Evolutionary conservation across 2,113 vertebrate species (phyloP).

Genomic region (Illadopsis cleaveri): DNA sequence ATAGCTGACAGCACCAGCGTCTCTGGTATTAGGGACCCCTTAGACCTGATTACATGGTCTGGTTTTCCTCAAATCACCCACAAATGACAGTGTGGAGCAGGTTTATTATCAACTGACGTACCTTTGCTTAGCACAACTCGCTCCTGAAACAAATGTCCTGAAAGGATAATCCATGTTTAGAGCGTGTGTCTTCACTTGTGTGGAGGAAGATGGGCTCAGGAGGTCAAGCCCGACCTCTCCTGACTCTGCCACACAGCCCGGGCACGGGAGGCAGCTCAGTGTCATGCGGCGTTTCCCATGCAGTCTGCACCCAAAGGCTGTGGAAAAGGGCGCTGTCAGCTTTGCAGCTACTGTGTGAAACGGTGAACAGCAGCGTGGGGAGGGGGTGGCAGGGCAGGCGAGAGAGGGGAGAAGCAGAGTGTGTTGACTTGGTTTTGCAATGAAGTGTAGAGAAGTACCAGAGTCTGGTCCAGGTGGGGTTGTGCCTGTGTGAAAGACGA

Average conservation of each 20-base stretch:
- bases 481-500: neutral
- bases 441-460: neutral
- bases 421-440: neutral
- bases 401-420: neutral
- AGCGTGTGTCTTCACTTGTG: neutral
- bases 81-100: conserved; percentile 70
- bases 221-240: conserved; percentile 43
- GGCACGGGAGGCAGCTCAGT: fast-evolving
- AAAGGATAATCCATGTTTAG: conserved; percentile 52
- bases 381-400: neutral
- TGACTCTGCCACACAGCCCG: neutral
- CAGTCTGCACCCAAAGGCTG: neutral
- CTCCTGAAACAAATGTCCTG: conserved; percentile 66
- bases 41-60: conserved; percentile 76
- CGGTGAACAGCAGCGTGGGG: neutral
- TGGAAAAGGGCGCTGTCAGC: neutral
- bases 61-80: conserved; percentile 74
- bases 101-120: conserved; percentile 72
- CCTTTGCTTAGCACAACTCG: conserved; percentile 62
- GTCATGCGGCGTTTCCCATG: fast-evolving
- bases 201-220: conserved; percentile 45
- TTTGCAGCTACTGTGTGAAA: neutral
- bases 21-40: conserved; percentile 76
- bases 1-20: conserved; percentile 76
- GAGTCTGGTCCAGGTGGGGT: neutral